phyloP scores from a whole-genome alignment of 2,113 vertebrate species.

The Lepus europaeus region DNA sequence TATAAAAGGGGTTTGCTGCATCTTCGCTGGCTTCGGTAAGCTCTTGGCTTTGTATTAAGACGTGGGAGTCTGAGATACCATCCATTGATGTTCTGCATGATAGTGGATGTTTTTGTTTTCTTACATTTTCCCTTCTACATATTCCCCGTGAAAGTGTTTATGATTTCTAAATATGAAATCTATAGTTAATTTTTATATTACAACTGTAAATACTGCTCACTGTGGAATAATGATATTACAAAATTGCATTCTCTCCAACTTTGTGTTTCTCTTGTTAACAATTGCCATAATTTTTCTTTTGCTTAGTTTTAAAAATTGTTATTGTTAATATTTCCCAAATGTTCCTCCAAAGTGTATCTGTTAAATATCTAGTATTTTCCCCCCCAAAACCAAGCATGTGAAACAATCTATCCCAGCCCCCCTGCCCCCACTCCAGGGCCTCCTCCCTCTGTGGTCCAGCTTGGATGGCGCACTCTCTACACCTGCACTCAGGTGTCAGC shows the following conservation, averaged over 20 bases:
- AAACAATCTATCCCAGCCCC: neutral
- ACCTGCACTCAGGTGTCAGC: neutral
- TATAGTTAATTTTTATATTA: neutral
- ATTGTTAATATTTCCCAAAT: slow-evolving; percentile 17
- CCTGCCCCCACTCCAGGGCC: neutral
- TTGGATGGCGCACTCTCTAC: neutral
- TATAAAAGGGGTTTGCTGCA: neutral
- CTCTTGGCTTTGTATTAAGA: neutral
- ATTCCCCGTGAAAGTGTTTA: neutral
- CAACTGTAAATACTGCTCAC: neutral
- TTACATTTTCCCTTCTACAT: neutral
- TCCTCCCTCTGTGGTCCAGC: neutral
- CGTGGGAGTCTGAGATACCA: neutral
- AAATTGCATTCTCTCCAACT: neutral
- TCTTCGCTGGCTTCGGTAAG: neutral
- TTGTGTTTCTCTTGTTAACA: slow-evolving; percentile 39
- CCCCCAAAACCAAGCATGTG: neutral
- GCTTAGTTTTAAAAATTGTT: neutral
- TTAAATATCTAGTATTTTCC: neutral
- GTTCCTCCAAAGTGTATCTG: neutral
- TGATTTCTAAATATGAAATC: neutral
- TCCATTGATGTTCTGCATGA: neutral
- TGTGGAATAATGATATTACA: neutral
- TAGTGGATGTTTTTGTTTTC: neutral
- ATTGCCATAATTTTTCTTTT: slow-evolving; percentile 38